Base-by-base conservation (phyloP, 2,888 invertebrate species). In the Pyrochroa serraticornis region DNA sequence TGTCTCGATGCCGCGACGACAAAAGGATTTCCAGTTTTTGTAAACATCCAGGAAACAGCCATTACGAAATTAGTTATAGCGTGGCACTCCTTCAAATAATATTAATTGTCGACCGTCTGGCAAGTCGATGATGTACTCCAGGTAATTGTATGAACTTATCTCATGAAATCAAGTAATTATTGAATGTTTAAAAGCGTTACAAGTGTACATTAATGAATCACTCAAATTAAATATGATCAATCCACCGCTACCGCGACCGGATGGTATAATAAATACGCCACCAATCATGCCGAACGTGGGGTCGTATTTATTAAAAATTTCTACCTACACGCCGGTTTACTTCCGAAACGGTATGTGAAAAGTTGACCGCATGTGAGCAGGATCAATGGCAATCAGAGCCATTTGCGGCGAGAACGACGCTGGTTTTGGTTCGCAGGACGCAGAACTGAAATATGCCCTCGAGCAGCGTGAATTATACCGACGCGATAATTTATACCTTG, bases 111-210 rank as follows among this genome's bases (percentile, higher is more conserved):
- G 59, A 45, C 41, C 48, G 54, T 54, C 55, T 59, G 47, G 58
- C 53, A 60, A 56, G 51, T 57, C 56, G 60, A 60, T 60, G 56
- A 56, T 60, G 56, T 56, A 57, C 56, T 57, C 62, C 60, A 59
- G 64, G 65, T 69, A 70, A 71, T 73, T 71, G 71, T 64, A 62
- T 60, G 61, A 55, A 64, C 70, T 75, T 75, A 75, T 75, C 75
- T 72, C 75, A 74, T 74, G 75, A 74, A 73, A 75, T 75, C 75
- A 69, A 66, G 74, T 72, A 71, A 75, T 75, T 74, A 75, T 71
- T 66, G 67, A 66, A 67, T 63, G 63, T 59, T 61, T 58, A 46
- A 63, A 57, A 62, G 56, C 46, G 58, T 44, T 49, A 57, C 63
- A 56, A 56, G 59, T 57, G 58, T 54, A 38, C 59, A 59, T 64